Evolutionary conservation across 2,797 vertebrate genomes (phyloP).

Genomic region (Pseudopleuronectes americanus): DNA sequence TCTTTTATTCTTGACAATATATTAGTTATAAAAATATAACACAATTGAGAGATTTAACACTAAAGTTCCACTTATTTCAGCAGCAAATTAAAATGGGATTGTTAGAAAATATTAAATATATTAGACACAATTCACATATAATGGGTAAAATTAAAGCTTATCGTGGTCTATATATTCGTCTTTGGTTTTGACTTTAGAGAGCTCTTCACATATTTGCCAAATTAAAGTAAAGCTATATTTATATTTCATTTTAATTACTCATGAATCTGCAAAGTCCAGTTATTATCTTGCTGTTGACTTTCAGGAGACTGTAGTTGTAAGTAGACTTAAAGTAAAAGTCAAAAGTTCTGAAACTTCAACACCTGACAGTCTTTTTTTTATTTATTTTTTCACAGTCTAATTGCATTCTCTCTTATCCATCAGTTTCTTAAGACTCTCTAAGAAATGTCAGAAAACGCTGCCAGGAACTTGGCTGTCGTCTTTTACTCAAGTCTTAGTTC

Average conservation of each 20-base stretch:
- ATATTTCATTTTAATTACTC: slow-evolving; percentile 1
- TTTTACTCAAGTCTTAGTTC: slow-evolving; percentile 25
- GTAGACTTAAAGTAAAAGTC: not conserved
- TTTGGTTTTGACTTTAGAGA: not conserved
- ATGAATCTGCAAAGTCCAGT: too few species aligned
- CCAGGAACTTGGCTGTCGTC: slow-evolving; percentile 3
- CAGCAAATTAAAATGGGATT: too few species aligned
- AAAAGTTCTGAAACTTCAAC: not conserved
- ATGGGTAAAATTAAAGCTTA: not conserved
- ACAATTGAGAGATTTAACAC: not conserved
- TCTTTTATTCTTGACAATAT: not conserved
- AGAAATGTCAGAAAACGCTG: slow-evolving; percentile 23
- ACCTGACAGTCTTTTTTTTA: not conserved
- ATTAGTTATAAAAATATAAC: too few species aligned
- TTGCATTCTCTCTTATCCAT: slow-evolving; percentile 16
- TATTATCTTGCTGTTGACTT: not conserved
- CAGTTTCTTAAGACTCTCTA: slow-evolving; percentile 11
- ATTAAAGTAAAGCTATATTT: not conserved
- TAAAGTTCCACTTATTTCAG: not conserved
- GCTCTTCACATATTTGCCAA: not conserved
- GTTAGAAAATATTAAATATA: too few species aligned
- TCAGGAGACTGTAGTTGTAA: not conserved
- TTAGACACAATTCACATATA: not conserved
- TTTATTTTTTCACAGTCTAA: not conserved
- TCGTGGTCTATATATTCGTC: not conserved